Conservation (phyloP, 2,113 vertebrate species). For the Malurus alboscapulatus region DNA sequence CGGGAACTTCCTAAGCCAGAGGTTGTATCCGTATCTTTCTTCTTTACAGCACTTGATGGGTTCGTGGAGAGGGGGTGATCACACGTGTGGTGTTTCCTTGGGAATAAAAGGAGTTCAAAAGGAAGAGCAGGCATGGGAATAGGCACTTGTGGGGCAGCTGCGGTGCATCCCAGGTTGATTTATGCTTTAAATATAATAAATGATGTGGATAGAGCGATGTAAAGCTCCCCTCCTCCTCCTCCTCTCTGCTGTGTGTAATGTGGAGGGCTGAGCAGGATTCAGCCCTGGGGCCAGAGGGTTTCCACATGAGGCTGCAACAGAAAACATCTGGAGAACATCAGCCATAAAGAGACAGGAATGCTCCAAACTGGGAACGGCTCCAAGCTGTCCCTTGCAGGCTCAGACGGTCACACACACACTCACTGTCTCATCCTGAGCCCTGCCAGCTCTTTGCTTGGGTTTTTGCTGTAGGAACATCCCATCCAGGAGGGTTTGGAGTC, state of each 20-base stretch:
- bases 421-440: neutral
- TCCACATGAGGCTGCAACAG: constrained; percentile 6
- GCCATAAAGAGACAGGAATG: constrained; percentile 22
- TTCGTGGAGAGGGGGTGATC: neutral
- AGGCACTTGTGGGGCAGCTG: neutral
- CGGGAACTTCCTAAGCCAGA: constrained; percentile 38
- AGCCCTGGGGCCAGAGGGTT: neutral
- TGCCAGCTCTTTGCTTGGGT: fast-evolving
- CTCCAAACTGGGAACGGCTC: neutral
- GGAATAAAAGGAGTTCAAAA: neutral
- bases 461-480: neutral
- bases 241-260: neutral
- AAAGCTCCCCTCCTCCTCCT: neutral
- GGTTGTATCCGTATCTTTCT: constrained; percentile 8
- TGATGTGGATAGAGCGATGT: fast-evolving
- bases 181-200: neutral
- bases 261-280: neutral
- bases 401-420: neutral
- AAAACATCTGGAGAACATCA: constrained; percentile 66
- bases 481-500: neutral
- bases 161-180: neutral
- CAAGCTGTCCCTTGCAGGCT: neutral
- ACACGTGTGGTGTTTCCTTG: neutral
- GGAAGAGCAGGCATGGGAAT: neutral
- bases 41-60: neutral